Evolutionary conservation across 2,797 vertebrate genomes (phyloP), one percentile per base, ranked within the genome.

Genomic region (Brachyalestes nurse): DNA sequence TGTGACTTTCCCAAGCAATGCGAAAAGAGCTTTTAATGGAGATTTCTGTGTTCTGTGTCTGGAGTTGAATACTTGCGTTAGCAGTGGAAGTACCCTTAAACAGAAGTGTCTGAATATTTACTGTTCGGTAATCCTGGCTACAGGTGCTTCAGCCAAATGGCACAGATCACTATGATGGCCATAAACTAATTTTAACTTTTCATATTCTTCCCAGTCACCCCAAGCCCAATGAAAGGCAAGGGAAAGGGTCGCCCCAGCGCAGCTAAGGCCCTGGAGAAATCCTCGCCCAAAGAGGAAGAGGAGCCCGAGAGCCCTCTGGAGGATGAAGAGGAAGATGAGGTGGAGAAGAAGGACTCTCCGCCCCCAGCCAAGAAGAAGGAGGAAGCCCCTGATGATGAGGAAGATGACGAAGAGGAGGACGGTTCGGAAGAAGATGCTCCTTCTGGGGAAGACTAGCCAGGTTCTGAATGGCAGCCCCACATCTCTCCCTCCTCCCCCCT

Each of bases 141-240:
- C 13, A 28, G 60, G 12, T 61, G 10, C 13, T 28, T 61, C 12
- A 2, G 4, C 28, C 13, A 16, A 14, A 61, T 9, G 8, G 57
- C 4, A 60, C 21, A 60, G 21, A 25, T 60, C 21, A 12, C 1
- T 25, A 13, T 13, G 10, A 25, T 13, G 23, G 25, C 9, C 23
- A 34, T 62, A 7, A 38, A 19, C 16, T 38, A 51, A 10, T 6
- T 16, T 8, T 70, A 34, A 45, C 73, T 1, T 21, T 0, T 14
- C 6, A 16, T 28, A 17, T 2, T 16, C 83, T 83, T 55, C 88
- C 14, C 88, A 99, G 98, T 99, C 90, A 99, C 96, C 42, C 97
- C 97, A 82, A 99, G 98, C 88, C 98, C 98, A 49, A 95, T 97
- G 91, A 99, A 99, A 93, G 97, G 97, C 87, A 99, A 98, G 93